These are phyloP conservation scores for Coturnix japonica DNA, from an alignment of 2,113 vertebrate genomes.

Conservation along the genomic window DNA sequence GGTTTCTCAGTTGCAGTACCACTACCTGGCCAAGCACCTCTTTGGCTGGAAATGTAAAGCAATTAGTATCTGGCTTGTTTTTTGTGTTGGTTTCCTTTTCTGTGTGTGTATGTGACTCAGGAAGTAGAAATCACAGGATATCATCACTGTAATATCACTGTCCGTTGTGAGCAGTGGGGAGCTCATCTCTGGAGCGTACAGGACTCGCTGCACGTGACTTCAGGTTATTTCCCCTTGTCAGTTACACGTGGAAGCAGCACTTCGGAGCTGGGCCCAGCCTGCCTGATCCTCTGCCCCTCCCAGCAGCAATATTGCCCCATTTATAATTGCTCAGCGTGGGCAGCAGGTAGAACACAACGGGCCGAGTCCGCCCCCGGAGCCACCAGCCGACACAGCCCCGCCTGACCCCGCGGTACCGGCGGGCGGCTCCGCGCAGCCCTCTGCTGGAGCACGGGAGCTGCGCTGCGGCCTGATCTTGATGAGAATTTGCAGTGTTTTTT, in stretches of 20 bases:
- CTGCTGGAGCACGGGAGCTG: neutral
- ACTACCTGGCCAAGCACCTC: neutral
- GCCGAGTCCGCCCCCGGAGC: neutral
- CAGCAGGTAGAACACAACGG: neutral
- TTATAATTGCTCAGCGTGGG: neutral
- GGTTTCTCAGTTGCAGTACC: neutral
- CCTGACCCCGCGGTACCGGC: too few relatives aligned
- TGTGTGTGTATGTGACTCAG: too few relatives aligned
- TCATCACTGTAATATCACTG: neutral
- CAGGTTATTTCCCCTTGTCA: neutral
- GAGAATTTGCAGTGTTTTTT: fast-evolving
- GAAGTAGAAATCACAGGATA: neutral
- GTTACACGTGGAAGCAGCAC: neutral
- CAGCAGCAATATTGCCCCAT: neutral
- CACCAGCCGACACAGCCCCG: too few relatives aligned
- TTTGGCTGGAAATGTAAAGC: neutral
- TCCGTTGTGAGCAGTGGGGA: neutral
- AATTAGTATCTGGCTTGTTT: neutral
- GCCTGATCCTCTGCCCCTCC: neutral
- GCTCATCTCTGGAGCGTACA: neutral
- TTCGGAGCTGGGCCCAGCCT: neutral
- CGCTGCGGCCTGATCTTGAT: neutral
- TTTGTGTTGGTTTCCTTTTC: neutral
- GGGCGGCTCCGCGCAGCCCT: neutral
- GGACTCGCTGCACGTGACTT: neutral